Base-by-base conservation (phyloP, 2,113 vertebrate genomes). In the Hyperoodon ampullatus region DNA sequence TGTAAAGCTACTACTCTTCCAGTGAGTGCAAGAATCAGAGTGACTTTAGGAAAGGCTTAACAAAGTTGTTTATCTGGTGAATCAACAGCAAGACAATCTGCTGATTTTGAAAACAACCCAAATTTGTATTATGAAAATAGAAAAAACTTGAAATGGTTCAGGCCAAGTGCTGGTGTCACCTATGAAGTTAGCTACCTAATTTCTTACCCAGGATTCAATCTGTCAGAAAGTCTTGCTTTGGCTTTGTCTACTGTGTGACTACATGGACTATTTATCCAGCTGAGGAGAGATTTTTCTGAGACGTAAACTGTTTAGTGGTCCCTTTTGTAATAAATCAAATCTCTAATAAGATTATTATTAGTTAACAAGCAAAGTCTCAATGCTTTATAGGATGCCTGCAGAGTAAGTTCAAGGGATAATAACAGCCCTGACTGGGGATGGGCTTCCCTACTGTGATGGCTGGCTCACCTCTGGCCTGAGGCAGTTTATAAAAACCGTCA, bases 91-190 rank as follows among this genome's bases (percentile, higher is more conserved):
- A 55, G 24, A 24, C 11, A 53, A 26, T 28, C 87, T 94, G 47
- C 18, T 71, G 75, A 61, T 83, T 96, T 82, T 88, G 66, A 90
- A 96, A 86, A 50, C 26, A 74, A 66, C 80, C 39, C 55, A 88
- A 14, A 72, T 87, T 81, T 75, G 39, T 82, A 72, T 63, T 84
- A 87, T 2, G 8, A 87, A 95, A 95, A 93, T 35, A 95, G 30
- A 82, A 71, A 88, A 87, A 78, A 75, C 35, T 80, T 85, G 63
- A 85, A 82, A 53, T 86, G 47, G 44, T 60, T 78, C 35, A 53
- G 82, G 65, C 72, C 50, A 94, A 92, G 44, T 47, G 65, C 65
- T 87, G 82, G 35, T 86, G 26, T 94, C 74, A 89, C 55, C 88
- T 84, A 11, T 44, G 5, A 95, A 77, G n/a, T 71, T 88, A 35